Evolutionary conservation across 2,888 invertebrate genomes (phyloP).

Genomic region (Clivina fossor): DNA sequence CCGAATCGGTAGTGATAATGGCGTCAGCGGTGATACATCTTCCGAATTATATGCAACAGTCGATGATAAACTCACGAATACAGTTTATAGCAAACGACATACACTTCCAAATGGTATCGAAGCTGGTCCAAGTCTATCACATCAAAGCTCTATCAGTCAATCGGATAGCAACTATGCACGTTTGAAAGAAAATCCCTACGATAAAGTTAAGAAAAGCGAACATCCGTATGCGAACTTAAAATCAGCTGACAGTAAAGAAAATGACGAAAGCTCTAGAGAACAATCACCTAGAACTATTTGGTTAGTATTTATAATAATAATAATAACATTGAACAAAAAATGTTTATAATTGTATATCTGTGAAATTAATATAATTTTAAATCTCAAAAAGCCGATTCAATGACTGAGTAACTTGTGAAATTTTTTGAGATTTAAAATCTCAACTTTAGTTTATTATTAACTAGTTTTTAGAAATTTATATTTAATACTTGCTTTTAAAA

Average conservation of each 20-base stretch:
- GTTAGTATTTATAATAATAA: conserved; percentile 1
- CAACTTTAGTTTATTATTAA: too few species aligned
- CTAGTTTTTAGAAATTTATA: too few species aligned
- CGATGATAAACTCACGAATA: conserved; percentile 57
- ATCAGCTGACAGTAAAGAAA: conserved; percentile 49
- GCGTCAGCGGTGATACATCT: conserved; percentile 66
- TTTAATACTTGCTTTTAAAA: too few species aligned
- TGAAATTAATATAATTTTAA: too few species aligned
- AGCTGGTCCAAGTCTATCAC: conserved; percentile 58
- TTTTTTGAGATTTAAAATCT: too few species aligned
- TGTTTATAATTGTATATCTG: too few species aligned
- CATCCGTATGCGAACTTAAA: conserved; percentile 76
- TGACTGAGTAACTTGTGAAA: too few species aligned
- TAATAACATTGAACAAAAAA: too few species aligned
- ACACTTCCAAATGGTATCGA: conserved; percentile 48
- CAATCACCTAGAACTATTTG: conserved; percentile 35
- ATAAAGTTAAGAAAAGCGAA: conserved; percentile 57
- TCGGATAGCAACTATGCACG: conserved; percentile 66
- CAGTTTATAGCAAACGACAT: conserved; percentile 46
- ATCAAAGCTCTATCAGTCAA: conserved; percentile 62
- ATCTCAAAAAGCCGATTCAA: too few species aligned
- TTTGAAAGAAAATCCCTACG: conserved; percentile 70
- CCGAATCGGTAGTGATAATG: conserved; percentile 48
- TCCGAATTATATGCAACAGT: conserved; percentile 87
- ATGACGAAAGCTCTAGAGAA: conserved; percentile 42